Evolutionary conservation across 2,797 vertebrate species (phyloP).

Genomic region (Enteromius viviparus): DNA sequence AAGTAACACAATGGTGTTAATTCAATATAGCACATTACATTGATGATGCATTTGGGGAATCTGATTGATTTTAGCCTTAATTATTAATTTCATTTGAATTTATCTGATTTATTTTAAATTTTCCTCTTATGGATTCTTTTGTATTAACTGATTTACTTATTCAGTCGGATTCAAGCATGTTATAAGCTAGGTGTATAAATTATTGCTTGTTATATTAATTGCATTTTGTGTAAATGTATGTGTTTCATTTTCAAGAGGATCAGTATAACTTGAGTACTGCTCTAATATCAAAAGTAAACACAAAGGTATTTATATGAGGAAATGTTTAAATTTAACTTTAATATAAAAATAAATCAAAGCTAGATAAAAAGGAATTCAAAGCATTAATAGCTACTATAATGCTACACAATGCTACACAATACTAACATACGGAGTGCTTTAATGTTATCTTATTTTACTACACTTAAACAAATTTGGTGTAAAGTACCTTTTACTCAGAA

Average conservation of each 20-base stretch:
- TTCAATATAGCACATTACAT: background rate
- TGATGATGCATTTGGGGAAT: background rate
- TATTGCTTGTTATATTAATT: background rate
- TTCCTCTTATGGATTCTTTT: background rate
- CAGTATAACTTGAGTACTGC: no score
- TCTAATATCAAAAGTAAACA: background rate
- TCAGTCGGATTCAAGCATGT: background rate
- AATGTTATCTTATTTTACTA: background rate
- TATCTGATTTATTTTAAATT: background rate
- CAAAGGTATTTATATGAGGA: background rate
- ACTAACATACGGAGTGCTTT: background rate
- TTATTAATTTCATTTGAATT: no score
- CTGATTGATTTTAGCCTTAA: background rate
- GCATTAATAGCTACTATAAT: background rate
- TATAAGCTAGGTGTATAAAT: no score
- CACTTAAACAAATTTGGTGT: background rate
- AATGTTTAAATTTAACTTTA: background rate
- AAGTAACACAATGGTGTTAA: background rate
- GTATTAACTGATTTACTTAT: background rate
- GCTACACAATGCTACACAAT: background rate
- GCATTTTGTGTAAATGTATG: background rate
- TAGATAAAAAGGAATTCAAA: background rate
- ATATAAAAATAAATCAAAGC: background rate
- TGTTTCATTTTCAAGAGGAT: background rate
- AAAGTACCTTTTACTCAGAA: background rate